Base-by-base conservation (phyloP, 2,113 vertebrate species). In the Ondatra zibethicus region DNA sequence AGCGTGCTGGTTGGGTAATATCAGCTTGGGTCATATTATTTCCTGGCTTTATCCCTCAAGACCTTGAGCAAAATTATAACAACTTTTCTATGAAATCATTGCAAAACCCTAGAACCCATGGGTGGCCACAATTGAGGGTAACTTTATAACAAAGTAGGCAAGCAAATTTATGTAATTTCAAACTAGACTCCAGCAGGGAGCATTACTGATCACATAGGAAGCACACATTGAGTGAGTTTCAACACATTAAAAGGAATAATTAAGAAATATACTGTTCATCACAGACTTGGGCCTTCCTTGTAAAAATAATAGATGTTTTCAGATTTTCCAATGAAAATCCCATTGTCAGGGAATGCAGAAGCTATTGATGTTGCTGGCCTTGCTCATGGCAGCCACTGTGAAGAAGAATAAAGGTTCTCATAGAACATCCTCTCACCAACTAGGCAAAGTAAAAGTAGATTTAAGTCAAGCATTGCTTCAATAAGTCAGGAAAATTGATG, bases 121-220 rank as follows among this genome's bases (percentile, higher is more conserved):
- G 7, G 3, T 85, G 85, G 27, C 52, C 9, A 36, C 6, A 45
- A 91, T 91, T 91, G 77, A 80, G 27, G 88, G 3, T 61, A 88
- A 93, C 23, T 84, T 93, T 94, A 93, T 93, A 88, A 63, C 73
- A 93, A 85, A 25, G 5, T 25, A 61, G 36, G n/a, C 12, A 80
- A 93, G 36, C 17, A 86, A 81, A 76, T 66, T 29, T 70, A 58
- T 84, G 36, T 39, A 81, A 61, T 76, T 92, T 96, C 93, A 19
- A 75, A 91, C 88, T 91, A 92, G 33, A n/a, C 55, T 72, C 31
- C 58, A 66, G 29, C 39, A 82, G 12, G 80, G 92, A 88, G 66
- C 5, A 31, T 13, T 33, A 33, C 27, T 66, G 29, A 66, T 11
- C 65, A 66, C 29, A 66, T 66, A 25, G 27, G 63, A 13, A 66